phyloP scores from a whole-genome alignment of 2,113 vertebrate genomes.

The Mustelus asterias region DNA sequence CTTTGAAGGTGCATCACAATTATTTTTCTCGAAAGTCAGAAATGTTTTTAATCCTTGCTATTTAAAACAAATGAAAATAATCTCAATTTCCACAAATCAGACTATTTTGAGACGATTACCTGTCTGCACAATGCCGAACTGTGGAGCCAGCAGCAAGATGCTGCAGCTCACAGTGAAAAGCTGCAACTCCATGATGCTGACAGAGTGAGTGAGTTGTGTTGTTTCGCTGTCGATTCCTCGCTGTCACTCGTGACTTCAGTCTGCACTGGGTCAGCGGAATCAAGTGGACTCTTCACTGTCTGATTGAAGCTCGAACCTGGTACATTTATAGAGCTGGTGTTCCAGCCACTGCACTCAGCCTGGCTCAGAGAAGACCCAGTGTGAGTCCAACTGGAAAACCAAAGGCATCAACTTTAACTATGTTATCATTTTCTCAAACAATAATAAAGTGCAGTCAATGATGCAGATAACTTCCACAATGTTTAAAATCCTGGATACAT shows the following conservation, averaged over 20 bases:
- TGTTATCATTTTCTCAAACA: background rate
- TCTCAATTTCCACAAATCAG: background rate
- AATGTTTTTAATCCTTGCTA: background rate
- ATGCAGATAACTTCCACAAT: background rate
- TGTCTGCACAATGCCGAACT: background rate
- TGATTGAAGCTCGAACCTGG: background rate
- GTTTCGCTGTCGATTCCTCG: background rate
- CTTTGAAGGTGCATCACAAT: too few relatives aligned
- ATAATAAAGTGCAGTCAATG: background rate
- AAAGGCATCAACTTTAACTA: background rate
- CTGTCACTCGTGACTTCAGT: background rate
- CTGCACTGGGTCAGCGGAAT: background rate
- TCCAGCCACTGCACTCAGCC: background rate
- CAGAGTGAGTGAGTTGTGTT: background rate
- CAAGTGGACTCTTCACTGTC: background rate
- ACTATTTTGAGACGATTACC: too few relatives aligned
- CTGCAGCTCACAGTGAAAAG: background rate
- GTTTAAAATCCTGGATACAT: background rate
- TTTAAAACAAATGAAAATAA: background rate
- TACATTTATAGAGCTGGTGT: background rate
- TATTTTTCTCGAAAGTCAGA: too few relatives aligned
- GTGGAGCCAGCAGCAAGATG: background rate
- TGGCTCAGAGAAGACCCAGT: background rate
- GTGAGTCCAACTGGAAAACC: background rate
- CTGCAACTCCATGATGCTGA: background rate